These are phyloP conservation scores for Prionailurus viverrinus DNA, from an alignment of 2,113 vertebrate genomes.

Conservation along the genomic window DNA sequence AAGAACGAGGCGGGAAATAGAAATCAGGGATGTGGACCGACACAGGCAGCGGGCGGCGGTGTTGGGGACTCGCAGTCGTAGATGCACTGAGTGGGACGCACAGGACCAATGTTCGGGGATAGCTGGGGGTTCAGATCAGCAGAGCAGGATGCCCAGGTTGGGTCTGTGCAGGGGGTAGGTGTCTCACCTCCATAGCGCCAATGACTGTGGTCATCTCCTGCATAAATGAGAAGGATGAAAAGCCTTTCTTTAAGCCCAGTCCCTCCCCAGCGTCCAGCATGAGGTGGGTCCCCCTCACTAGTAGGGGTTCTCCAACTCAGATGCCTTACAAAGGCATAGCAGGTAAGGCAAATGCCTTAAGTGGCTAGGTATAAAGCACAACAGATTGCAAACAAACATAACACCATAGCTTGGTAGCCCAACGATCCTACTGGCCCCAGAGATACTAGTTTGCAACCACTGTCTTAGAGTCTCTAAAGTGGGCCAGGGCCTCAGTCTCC, in stretches of 20 bases:
- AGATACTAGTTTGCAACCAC: neutral
- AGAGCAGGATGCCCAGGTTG: neutral
- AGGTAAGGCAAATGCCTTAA: neutral
- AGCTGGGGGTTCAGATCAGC: neutral
- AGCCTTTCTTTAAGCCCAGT: neutral
- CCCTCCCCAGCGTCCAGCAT: neutral
- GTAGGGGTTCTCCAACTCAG: neutral
- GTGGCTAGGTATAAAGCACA: neutral
- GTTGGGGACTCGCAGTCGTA: neutral
- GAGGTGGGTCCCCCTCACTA: neutral
- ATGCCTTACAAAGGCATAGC: neutral
- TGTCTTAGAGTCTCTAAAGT: neutral
- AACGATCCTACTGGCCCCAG: neutral
- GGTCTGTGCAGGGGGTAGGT: neutral
- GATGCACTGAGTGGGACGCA: neutral
- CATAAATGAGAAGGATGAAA: conserved; percentile 44
- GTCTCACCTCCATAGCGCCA: conserved; percentile 83
- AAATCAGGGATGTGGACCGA: neutral
- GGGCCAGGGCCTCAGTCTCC: neutral
- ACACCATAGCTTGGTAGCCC: neutral
- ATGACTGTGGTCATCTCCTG: conserved; percentile 64
- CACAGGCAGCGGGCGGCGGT: neutral
- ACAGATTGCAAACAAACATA: neutral
- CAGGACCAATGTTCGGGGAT: neutral
- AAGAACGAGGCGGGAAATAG: neutral